Conservation (phyloP, 2,888 invertebrate species). For the Arctia plantaginis region DNA sequence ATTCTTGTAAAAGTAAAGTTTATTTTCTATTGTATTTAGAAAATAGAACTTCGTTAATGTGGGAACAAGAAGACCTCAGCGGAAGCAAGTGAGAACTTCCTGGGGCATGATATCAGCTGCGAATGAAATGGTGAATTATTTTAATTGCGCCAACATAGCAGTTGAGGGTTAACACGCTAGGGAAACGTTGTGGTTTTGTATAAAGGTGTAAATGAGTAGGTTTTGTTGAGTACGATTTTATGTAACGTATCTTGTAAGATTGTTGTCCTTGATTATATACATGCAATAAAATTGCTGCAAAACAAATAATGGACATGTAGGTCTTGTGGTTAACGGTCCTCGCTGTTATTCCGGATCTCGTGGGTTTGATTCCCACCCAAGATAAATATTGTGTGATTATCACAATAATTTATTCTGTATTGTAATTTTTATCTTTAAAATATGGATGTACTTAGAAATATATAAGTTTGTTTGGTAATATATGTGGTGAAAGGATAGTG, state of each 20-base stretch:
- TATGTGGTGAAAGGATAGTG: too few relatives aligned
- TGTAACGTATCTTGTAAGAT: background rate
- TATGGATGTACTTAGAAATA: too few relatives aligned
- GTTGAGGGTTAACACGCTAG: conserved; percentile 31
- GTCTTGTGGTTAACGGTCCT: too few relatives aligned
- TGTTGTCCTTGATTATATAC: background rate
- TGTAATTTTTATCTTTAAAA: too few relatives aligned
- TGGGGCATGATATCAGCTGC: conserved; percentile 48
- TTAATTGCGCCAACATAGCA: conserved; percentile 49
- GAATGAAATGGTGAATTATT: conserved; percentile 53
- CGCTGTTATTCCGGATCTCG: too few relatives aligned
- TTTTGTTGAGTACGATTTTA: conserved; percentile 4
- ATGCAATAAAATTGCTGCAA: background rate
- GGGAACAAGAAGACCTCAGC: conserved; percentile 55
- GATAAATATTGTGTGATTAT: too few relatives aligned
- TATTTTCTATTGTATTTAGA: conserved; percentile 5
- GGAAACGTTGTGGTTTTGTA: conserved; percentile 26
- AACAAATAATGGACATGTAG: too few relatives aligned
- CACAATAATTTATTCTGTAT: too few relatives aligned
- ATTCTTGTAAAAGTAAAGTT: rapidly evolving
- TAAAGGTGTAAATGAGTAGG: conserved; percentile 6
- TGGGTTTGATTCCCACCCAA: too few relatives aligned
- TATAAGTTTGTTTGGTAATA: too few relatives aligned
- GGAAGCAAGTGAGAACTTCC: conserved; percentile 58
- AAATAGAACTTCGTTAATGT: conserved; percentile 54